Conservation (phyloP, 2,113 vertebrate genomes). For the Phaethon lepturus region DNA sequence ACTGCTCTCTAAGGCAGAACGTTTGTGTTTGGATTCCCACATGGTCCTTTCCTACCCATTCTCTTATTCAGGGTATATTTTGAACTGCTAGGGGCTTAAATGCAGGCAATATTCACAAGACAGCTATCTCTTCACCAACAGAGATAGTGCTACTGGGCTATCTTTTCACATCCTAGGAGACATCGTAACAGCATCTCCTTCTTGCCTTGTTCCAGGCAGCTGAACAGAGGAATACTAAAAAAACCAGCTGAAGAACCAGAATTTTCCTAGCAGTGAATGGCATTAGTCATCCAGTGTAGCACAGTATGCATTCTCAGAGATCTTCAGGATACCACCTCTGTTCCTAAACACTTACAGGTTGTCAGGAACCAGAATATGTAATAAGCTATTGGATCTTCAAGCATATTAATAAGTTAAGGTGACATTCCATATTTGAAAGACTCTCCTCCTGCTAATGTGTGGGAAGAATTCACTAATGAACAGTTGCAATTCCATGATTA, state of each 20-base stretch:
- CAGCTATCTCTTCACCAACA: neutral
- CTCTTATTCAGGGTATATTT: neutral
- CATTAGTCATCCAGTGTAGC: neutral
- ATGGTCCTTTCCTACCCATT: neutral
- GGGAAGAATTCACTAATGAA: neutral
- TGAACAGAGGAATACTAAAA: neutral
- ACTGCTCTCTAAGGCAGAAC: neutral
- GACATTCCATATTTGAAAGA: neutral
- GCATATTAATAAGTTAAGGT: neutral
- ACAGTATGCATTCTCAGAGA: neutral
- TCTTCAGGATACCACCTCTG: neutral
- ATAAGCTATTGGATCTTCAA: neutral
- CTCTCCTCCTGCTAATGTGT: neutral
- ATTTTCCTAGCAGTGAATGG: neutral
- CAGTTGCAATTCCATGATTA: neutral
- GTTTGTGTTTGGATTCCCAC: neutral
- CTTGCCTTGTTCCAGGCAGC: neutral
- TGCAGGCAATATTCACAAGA: slow-evolving; percentile 3
- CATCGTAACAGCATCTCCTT: neutral
- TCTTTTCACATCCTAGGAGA: slow-evolving; percentile 13
- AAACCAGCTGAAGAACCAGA: neutral
- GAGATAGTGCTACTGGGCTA: neutral
- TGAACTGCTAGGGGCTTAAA: neutral
- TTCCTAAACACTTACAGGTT: neutral
- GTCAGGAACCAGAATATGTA: neutral